Evolutionary conservation across 2,113 vertebrate genomes (phyloP).

Genomic region (Rhinichthys klamathensis): DNA sequence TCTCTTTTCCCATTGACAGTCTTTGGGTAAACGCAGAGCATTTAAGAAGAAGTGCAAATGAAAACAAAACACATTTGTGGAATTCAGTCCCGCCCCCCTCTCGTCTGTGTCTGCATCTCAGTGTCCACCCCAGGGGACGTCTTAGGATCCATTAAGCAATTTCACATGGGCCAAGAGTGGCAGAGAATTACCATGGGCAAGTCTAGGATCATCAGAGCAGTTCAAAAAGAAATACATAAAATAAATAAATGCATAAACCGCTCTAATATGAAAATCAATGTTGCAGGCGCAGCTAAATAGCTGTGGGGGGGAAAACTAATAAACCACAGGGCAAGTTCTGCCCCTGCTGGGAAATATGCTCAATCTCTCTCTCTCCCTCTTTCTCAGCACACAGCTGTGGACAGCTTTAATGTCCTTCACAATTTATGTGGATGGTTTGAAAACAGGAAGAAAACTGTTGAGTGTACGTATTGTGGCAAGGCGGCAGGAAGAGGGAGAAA

Average conservation of each 20-base stretch:
- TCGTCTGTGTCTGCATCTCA: conserved; percentile 3
- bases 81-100: conserved; percentile 29
- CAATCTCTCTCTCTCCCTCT: conserved; percentile 71
- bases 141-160: conserved; percentile 84
- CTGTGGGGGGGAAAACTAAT: conserved; percentile 71
- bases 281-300: conserved; percentile 61
- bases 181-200: conserved; percentile 77
- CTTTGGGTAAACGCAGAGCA: conserved; percentile 40
- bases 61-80: conserved; percentile 51
- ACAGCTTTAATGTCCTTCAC: conserved; percentile 81
- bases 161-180: conserved; percentile 77
- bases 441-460: conserved; percentile 77
- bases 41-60: conserved; percentile 45
- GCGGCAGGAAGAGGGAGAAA: conserved; percentile 51
- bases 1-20: conserved; percentile 41
- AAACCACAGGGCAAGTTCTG: conserved; percentile 63
- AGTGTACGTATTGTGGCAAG: conserved; percentile 74
- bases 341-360: conserved; percentile 76
- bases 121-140: conserved; percentile 66
- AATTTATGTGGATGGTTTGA: conserved; percentile 76
- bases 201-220: conserved; percentile 79
- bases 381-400: conserved; percentile 64
- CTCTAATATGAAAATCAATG: conserved; percentile 84
- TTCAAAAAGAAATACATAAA: conserved; percentile 85
- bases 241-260: conserved; percentile 84